Conservation (phyloP, 35 echinoderm and acorn worm species). For the Apostichopus parvimensis region DNA sequence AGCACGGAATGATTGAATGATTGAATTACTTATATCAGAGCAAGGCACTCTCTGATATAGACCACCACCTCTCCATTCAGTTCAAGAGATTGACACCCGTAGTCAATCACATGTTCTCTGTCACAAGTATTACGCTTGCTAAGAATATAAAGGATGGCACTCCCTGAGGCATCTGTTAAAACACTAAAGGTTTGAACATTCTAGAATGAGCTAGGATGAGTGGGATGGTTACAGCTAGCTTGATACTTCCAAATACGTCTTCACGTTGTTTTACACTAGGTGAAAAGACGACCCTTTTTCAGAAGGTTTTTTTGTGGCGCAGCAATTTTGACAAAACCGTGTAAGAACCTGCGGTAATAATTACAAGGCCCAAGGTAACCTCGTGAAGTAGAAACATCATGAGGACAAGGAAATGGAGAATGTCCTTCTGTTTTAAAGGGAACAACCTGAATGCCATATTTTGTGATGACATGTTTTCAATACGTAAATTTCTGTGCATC, state of each 20-base stretch:
- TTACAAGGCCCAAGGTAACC: constrained; percentile 63
- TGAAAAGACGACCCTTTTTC: constrained; percentile 39
- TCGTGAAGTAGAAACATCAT: constrained; percentile 17
- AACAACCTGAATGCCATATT: constrained; percentile 56
- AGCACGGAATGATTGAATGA: too few species aligned
- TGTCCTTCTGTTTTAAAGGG: constrained; percentile 38
- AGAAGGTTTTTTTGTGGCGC: constrained; percentile 52
- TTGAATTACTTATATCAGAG: background rate
- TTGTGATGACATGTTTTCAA: constrained; percentile 59
- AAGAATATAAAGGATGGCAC: constrained; percentile 55
- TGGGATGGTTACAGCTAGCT: constrained; percentile 36
- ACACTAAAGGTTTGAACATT: constrained; percentile 56
- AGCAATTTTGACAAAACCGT: background rate
- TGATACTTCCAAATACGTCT: constrained; percentile 50
- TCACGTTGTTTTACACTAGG: constrained; percentile 56
- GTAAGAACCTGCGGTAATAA: background rate
- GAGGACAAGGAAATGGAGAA: constrained; percentile 34
- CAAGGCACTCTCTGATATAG: background rate
- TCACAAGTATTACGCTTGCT: constrained; percentile 3
- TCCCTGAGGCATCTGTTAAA: constrained; percentile 56
- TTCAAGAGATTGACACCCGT: constrained; percentile 29
- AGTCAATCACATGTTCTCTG: constrained; percentile 34
- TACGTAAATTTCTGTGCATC: constrained; percentile 49
- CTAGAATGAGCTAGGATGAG: constrained; percentile 66
- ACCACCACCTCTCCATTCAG: background rate